Conservation (phyloP, 2,797 vertebrate genomes). For the Geotrypetes seraphini region DNA sequence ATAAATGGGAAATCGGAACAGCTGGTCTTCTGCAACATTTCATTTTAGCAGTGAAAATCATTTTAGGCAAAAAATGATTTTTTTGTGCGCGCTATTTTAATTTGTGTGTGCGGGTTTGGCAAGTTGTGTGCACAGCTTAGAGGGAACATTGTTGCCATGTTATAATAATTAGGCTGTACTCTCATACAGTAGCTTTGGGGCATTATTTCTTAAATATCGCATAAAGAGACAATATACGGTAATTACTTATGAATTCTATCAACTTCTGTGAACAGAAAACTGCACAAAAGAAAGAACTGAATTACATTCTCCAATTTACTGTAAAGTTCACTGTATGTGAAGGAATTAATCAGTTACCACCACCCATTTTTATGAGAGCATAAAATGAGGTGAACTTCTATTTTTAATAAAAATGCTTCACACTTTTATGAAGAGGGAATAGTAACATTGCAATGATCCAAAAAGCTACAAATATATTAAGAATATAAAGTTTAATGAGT, state of each 20-base stretch:
- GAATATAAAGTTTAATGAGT: constrained; percentile 38
- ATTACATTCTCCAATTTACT: constrained; percentile 77
- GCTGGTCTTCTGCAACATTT: no score
- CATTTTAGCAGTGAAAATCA: no score
- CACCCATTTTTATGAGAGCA: constrained; percentile 81
- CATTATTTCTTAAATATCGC: constrained; percentile 72
- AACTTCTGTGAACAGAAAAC: constrained; percentile 67
- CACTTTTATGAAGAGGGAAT: constrained; percentile 87
- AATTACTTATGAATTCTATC: constrained; percentile 70
- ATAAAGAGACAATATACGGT: constrained; percentile 66
- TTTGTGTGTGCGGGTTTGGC: no score
- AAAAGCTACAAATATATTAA: constrained; percentile 38
- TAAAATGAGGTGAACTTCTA: constrained; percentile 90
- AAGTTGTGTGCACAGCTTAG: no score
- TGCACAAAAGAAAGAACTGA: constrained; percentile 72
- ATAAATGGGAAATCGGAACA: no score
- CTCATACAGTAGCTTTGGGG: constrained; percentile 66
- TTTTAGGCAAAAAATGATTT: no score
- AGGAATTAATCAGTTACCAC: constrained; percentile 88
- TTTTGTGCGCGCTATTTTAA: no score
- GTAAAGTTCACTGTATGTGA: constrained; percentile 87
- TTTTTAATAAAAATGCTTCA: constrained; percentile 86
- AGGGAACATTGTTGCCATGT: no score
- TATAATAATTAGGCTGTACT: constrained; percentile 64
- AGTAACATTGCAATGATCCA: constrained; percentile 68